Conservation (phyloP, 2,113 vertebrate genomes). For the Corythaeola cristata region DNA sequence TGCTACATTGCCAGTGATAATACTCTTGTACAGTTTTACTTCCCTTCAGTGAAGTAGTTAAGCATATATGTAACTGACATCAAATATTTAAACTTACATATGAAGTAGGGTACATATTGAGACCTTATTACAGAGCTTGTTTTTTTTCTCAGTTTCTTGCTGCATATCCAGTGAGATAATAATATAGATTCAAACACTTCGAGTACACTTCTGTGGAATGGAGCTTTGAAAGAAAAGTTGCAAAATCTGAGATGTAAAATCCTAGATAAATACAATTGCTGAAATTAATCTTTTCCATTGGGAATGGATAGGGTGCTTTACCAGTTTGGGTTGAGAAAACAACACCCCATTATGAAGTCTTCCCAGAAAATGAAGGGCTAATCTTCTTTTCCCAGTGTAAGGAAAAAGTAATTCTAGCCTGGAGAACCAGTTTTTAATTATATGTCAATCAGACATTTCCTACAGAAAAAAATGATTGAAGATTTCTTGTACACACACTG, state of each 20-base stretch:
- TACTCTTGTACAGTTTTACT: neutral
- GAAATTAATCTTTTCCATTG: neutral
- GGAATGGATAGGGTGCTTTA: neutral
- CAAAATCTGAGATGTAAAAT: neutral
- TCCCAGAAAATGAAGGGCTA: slow-evolving; percentile 5
- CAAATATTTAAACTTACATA: neutral
- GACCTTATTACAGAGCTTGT: neutral
- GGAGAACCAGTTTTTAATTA: slow-evolving; percentile 24
- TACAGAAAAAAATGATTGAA: neutral
- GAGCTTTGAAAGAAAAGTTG: neutral
- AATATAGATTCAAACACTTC: neutral
- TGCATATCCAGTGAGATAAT: neutral
- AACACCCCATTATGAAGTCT: neutral
- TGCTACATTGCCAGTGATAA: neutral
- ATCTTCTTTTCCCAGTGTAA: neutral
- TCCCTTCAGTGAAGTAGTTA: neutral
- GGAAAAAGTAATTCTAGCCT: slow-evolving; percentile 24
- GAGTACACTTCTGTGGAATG: neutral
- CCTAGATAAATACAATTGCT: neutral
- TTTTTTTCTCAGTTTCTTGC: neutral
- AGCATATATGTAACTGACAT: neutral
- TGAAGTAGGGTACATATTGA: neutral
- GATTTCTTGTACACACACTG: neutral
- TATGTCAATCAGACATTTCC: slow-evolving; percentile 14
- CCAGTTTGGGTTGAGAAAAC: neutral